A percentile compares a stretch with the other conserved stretches of the same genome.
Evolutionary conservation across 2,888 invertebrate species (phyloP).

Genomic region (Gastracanthus pulcherrimus): DNA sequence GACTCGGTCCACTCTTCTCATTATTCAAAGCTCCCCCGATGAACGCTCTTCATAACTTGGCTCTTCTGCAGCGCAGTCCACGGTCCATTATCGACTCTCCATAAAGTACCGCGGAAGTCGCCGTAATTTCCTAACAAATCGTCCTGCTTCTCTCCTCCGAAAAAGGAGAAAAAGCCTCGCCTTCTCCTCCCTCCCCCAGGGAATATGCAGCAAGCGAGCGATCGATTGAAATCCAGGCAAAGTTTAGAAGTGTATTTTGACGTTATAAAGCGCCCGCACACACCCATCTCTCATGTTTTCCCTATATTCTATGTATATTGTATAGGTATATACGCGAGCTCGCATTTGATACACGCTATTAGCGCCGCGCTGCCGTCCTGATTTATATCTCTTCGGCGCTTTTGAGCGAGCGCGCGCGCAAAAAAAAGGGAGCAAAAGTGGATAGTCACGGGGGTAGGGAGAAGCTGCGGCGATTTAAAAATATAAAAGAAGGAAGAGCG

Average conservation of each 20-base stretch:
- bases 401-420: too few relatives aligned
- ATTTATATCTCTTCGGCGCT: slow-evolving; percentile 47
- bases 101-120: slow-evolving; percentile 30
- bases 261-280: slow-evolving; percentile 69
- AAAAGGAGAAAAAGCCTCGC: slow-evolving; percentile 7
- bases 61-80: too few relatives aligned
- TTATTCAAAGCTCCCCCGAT: too few relatives aligned
- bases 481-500: background rate
- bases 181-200: slow-evolving; percentile 8
- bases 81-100: slow-evolving; percentile 32
- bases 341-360: slow-evolving; percentile 50
- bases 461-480: slow-evolving; percentile 27
- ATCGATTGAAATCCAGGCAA: slow-evolving; percentile 47
- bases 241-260: slow-evolving; percentile 73
- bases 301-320: too few relatives aligned
- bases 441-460: background rate
- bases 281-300: slow-evolving; percentile 72
- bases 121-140: slow-evolving; percentile 50
- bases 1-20: too few relatives aligned
- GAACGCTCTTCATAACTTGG: too few relatives aligned
- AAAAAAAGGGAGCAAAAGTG: background rate
- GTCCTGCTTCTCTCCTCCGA: background rate
- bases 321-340: slow-evolving; percentile 50
- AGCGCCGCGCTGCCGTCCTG: slow-evolving; percentile 40
- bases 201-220: background rate